Percentiles rank a stretch among this genome's conserved stretches.
phyloP scores from a whole-genome alignment of 2,888 invertebrate species.

The Phytoseiulus persimilis region DNA sequence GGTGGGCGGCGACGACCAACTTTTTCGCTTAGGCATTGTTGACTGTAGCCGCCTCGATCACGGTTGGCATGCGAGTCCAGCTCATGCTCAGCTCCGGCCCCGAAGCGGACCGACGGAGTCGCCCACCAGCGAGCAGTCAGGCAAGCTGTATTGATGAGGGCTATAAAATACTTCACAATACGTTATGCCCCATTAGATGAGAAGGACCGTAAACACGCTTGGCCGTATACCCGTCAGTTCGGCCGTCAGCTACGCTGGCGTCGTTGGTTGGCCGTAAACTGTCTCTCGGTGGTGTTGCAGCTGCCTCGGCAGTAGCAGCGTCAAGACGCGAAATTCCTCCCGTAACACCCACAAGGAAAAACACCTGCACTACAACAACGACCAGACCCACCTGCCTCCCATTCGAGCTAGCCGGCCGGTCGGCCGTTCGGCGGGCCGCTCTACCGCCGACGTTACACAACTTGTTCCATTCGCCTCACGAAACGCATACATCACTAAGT shows the following conservation, averaged over 20 bases:
- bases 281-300: not conserved
- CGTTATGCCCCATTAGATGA: conserved; percentile 28
- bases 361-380: not conserved
- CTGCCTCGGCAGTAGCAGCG: not conserved
- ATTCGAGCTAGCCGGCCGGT: not conserved
- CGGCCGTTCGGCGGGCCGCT: not conserved
- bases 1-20: not conserved
- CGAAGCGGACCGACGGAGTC: not conserved
- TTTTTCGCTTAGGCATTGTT: not conserved
- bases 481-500: not conserved
- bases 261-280: not conserved
- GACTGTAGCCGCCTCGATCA: not conserved
- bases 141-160: conserved; percentile 16
- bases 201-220: not conserved
- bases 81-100: not conserved
- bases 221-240: not conserved
- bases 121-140: not conserved
- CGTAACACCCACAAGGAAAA: not conserved
- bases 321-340: not conserved
- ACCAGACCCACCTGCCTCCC: too few relatives aligned
- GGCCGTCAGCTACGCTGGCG: not conserved
- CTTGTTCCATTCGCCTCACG: not conserved
- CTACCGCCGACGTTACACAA: not conserved
- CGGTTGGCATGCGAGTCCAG: not conserved
- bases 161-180: conserved; percentile 38